Evolutionary conservation across 2,888 invertebrate species (phyloP), one percentile per base, ranked within the genome.

Genomic region (Dromius quadrimaculatus): DNA sequence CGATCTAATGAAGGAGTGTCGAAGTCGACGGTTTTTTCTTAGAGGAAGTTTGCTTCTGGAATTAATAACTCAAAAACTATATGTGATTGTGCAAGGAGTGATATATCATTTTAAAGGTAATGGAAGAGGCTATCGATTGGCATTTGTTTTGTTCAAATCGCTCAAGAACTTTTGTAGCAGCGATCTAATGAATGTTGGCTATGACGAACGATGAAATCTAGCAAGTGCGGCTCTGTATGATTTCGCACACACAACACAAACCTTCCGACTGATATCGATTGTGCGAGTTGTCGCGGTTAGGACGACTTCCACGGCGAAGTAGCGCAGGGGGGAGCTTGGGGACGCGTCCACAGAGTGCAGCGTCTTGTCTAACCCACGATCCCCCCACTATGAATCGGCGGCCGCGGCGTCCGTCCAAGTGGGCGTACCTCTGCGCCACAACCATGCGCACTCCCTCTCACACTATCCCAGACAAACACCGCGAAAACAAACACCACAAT

Each of bases 201-300:
- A n/a, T n/a, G n/a, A n/a, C n/a, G n/a, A n/a, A n/a, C n/a, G n/a
- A n/a, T n/a, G 8, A 8, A 28, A 28, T 28, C 28, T 8, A 28
- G 23, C 20, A 28, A 15, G 5, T 54, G 28, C 50, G 50, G 23
- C 6, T 15, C 50, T 54, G 50, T 0, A 1, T 8, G 19, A 17
- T 28, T 28, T 28, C 6, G 50, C 50, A 54, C 50, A n/a, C n/a
- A 54, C 50, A 54, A 54, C 50, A 43, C 43, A 23, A 28, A 28
- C 50, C 50, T 54, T 54, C 50, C 64, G 64, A 64, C 64, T 64
- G 64, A 64, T 64, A 64, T 64, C 64, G 64, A 64, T 64, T 64
- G 47, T 50, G 11, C 45, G 41, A 23, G 36, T 34, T 34, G 59
- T 59, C 36, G 22, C 34, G 59, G 9, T 5, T 13, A 1, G 57